Evolutionary conservation across 1,140 invertebrate genomes (phyloP).

Genomic region (Phymorhynchus buccinoides): DNA sequence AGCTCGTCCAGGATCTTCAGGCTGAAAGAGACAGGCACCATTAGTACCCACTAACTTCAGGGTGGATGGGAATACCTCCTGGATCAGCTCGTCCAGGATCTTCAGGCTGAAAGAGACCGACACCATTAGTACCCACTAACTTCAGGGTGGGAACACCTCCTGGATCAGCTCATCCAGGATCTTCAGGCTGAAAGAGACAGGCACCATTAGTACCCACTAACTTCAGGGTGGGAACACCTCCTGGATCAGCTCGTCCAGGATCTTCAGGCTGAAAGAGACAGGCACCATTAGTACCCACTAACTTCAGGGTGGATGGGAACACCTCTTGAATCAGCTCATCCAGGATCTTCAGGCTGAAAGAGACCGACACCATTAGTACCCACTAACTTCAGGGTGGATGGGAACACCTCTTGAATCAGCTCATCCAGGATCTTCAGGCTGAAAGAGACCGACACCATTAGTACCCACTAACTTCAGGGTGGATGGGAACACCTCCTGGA

Average conservation of each 20-base stretch:
- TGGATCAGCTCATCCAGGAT: constrained; percentile 63
- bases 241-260: too few species aligned
- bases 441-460: too few species aligned
- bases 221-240: too few species aligned
- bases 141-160: constrained; percentile 64
- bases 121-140: constrained; percentile 61
- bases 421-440: constrained; percentile 67
- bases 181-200: constrained; percentile 60
- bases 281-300: too few species aligned
- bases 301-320: too few species aligned
- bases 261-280: too few species aligned
- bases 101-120: too few species aligned
- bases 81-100: constrained; percentile 63
- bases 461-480: constrained; percentile 65
- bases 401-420: constrained; percentile 62
- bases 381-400: constrained; percentile 65
- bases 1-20: constrained; percentile 66
- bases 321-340: too few species aligned
- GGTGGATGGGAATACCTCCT: constrained; percentile 64
- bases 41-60: constrained; percentile 64
- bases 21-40: constrained; percentile 56
- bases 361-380: too few species aligned
- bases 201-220: too few species aligned
- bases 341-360: too few species aligned
- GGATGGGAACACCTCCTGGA: constrained; percentile 60